Base-by-base conservation (phyloP, 2,797 vertebrate genomes). In the Philypnodon macrostomus region DNA sequence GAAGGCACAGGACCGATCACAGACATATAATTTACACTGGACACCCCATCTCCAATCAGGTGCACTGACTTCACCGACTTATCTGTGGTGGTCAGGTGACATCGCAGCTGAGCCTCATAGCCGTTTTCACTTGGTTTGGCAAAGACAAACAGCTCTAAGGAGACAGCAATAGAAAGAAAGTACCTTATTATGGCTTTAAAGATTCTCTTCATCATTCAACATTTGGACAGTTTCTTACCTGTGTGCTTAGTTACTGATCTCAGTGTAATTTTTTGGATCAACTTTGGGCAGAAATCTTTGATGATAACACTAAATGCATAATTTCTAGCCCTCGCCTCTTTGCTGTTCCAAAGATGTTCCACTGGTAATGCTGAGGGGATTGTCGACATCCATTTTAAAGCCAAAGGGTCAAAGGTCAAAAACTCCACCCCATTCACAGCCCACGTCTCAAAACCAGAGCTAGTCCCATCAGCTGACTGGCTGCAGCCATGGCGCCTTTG, bases 221-320 rank as follows among this genome's bases (percentile, higher is more conserved):
- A n/a, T n/a, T n/a, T n/a, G n/a, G n/a, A n/a, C 30, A 35, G 4
- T 32, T 24, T 37, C 45, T 53, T 16, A 58, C 62, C 44, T 48
- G 54, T 65, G 1, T 44, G 10, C 8, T 44, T 39, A 6, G 10
- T 0, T 4, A 13, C 9, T 23, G 53, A 4, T 18, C 5, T 57
- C 5, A 63, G 8, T 17, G 36, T 21, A 21, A 35, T 35, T 1
- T 0, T 1, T 18, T 45, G 2, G 3, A 59, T 39, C 34, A 49
- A 15, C 11, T 17, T 18, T 6, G 24, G 9, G 15, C 40, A 44
- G 27, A 6, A 4, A 12, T 16, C 3, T 30, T 1, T 44, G 10
- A 46, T 30, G 17, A 33, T 32, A 8, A 0, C 2, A 1, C 29
- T 19, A n/a, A 19, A 46, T 6, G 0, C 16, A 19, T 46, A 3